Evolutionary conservation across 2,888 invertebrate species (phyloP), one percentile per base, ranked within the genome.

Genomic region (Sarcophaga rosellei): DNA sequence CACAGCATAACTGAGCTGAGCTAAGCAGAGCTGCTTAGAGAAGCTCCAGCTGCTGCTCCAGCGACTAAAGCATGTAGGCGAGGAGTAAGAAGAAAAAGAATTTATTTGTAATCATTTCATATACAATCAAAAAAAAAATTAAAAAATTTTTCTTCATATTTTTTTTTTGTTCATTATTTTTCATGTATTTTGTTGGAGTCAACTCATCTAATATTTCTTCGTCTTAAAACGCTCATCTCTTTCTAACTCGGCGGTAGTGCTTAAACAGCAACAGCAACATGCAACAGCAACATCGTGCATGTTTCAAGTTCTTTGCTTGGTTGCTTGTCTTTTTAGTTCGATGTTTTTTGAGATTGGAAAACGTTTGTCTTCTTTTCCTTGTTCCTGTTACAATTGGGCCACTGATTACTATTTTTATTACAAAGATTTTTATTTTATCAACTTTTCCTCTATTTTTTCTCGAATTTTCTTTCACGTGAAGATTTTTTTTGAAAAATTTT

Each of bases 321-420:
- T 35, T 35, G 6, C 35, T 35, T 35, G 35, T 35, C 6, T 47
- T 47, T 47, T 47, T 11, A 3, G 53, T 53, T 53, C 53, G 3
- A 10, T 17, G 53, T 4, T 53, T 53, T 53, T 53, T 53, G 17
- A 17, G 17, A 5, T 53, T 12, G 53, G 53, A 53, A 53, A 17
- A 15, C 12, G 17, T 12, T 15, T 53, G 15, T 17, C 5, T 53
- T 53, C 17, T 5, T 12, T 53, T 53, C 5, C 17, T 74, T 68
- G 21, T 76, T 72, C 25, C 70, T 35, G 35, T 78, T 81, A 75
- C 77, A 81, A 77, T 73, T 86, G 84, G 88, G 90, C 81, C 79
- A 89, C 90, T 93, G 92, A 92, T 93, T 93, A 93, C 93, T 93
- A 92, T 91, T 92, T 92, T 93, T 92, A 93, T 92, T 92, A 92